Evolutionary conservation across 2,888 invertebrate species (phyloP).

Genomic region (Cryptosula pallasiana): DNA sequence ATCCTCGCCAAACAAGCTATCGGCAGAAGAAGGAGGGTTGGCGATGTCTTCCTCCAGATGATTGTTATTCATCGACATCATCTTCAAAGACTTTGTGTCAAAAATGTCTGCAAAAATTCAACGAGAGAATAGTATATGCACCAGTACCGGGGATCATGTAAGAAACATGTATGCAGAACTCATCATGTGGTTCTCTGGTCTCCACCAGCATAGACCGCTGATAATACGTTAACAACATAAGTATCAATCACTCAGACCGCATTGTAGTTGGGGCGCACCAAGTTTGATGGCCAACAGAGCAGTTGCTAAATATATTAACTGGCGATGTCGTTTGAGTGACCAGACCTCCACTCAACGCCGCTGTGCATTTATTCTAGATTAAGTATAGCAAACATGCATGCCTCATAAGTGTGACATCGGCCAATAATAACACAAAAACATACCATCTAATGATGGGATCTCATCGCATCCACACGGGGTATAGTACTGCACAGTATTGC

Average conservation of each 20-base stretch:
- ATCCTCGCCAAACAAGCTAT: background rate
- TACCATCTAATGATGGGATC: background rate
- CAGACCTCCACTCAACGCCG: no score
- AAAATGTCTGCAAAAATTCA: background rate
- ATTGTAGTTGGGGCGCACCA: background rate
- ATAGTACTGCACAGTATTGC: background rate
- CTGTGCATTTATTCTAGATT: no score
- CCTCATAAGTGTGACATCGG: no score
- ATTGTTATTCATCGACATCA: conserved; percentile 3
- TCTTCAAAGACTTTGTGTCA: background rate
- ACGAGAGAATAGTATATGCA: background rate
- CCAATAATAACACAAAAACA: no score
- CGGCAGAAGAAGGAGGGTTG: background rate
- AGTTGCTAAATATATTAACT: background rate
- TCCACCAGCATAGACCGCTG: no score
- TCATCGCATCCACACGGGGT: background rate
- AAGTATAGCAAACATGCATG: no score
- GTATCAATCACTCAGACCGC: no score
- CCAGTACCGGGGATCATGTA: background rate
- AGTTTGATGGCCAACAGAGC: background rate
- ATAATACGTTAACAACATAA: no score
- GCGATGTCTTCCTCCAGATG: conserved; percentile 7
- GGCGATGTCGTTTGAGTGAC: no score
- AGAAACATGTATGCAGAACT: background rate
- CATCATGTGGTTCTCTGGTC: background rate